Percentiles rank a stretch among this genome's conserved stretches.
Conservation (phyloP, 2,888 invertebrate species). For the Electrophaes corylata region DNA sequence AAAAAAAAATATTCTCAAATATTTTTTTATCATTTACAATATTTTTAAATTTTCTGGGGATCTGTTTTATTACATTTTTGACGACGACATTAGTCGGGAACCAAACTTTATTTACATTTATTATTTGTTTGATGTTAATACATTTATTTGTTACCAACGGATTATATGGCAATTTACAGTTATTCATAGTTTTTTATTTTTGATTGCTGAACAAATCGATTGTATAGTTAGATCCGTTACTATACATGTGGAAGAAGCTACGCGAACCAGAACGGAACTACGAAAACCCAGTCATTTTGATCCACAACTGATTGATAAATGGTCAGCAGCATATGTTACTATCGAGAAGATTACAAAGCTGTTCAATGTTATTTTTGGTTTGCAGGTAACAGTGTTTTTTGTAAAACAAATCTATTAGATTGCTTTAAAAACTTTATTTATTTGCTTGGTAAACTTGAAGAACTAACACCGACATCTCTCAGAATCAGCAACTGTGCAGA, state of each 20-base stretch:
- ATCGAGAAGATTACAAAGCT: conserved; percentile 42
- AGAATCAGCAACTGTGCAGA: too few relatives aligned
- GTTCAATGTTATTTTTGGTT: conserved; percentile 45
- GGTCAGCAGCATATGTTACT: conserved; percentile 45
- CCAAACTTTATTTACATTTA: background rate
- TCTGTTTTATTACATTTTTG: background rate
- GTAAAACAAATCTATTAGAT: background rate
- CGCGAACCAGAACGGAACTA: background rate
- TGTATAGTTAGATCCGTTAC: conserved; percentile 13
- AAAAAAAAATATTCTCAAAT: background rate
- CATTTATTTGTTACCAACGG: background rate
- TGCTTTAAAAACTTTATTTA: background rate
- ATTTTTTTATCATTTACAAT: conserved; percentile 3
- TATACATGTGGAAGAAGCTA: background rate
- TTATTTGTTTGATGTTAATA: background rate
- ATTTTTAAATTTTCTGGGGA: background rate
- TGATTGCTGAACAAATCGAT: conserved; percentile 12
- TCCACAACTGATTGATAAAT: conserved; percentile 35
- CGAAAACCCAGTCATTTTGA: background rate
- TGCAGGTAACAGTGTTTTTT: conserved; percentile 40
- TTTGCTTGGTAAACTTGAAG: too few relatives aligned
- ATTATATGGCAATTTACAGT: background rate
- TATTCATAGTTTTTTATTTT: conserved; percentile 1
- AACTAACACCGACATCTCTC: too few relatives aligned
- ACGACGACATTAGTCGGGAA: background rate